Evolutionary conservation across 2,888 invertebrate species (phyloP).

Genomic region (Agrotis clavis): DNA sequence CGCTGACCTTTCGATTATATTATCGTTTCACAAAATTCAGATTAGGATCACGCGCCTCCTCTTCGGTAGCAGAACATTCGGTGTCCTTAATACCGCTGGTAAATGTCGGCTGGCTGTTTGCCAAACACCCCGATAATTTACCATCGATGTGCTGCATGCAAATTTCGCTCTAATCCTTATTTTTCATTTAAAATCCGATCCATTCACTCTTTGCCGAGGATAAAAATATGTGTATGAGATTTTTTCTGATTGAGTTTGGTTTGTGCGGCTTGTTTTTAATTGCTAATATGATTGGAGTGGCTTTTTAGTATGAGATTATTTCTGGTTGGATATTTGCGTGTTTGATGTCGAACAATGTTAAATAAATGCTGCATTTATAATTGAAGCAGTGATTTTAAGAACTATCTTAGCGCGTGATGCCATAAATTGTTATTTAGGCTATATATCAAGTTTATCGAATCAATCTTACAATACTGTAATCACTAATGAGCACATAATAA

Average conservation of each 20-base stretch:
- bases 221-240: conserved; percentile 23
- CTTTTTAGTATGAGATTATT: conserved; percentile 12
- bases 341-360: not conserved
- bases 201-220: conserved; percentile 57
- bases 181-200: conserved; percentile 75
- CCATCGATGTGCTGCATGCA: conserved; percentile 82
- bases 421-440: too few relatives aligned
- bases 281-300: conserved; percentile 27
- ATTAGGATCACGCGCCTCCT: conserved; percentile 73
- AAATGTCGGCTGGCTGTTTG: conserved; percentile 80
- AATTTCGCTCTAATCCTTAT: conserved; percentile 80
- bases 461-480: not conserved
- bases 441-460: too few relatives aligned
- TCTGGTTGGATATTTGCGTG: not conserved
- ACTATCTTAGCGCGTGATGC: not conserved
- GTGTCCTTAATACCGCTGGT: conserved; percentile 78
- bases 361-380: not conserved
- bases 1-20: conserved; percentile 54
- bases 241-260: conserved; percentile 19
- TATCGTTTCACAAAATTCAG: conserved; percentile 70
- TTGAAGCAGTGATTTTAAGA: not conserved
- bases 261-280: conserved; percentile 15
- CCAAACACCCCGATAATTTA: conserved; percentile 86
- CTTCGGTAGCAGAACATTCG: conserved; percentile 71
- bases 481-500: not conserved